Evolutionary conservation across 2,113 vertebrate genomes (phyloP).

Genomic region (Xiphias gladius): DNA sequence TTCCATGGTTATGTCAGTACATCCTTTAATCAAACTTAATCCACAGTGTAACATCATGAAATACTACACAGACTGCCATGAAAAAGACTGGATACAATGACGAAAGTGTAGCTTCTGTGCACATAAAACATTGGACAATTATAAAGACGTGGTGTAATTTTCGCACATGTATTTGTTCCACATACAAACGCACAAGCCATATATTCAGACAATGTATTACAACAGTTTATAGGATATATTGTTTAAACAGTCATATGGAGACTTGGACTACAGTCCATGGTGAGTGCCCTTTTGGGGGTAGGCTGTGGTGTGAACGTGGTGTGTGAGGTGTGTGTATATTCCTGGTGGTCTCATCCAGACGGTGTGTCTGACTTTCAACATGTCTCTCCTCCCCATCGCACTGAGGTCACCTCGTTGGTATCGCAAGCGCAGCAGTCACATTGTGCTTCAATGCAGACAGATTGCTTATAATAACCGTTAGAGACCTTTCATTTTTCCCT

Average conservation of each 20-base stretch:
- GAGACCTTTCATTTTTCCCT: conserved; percentile 88
- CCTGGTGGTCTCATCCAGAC: conserved; percentile 79
- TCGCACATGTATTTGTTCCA: not conserved
- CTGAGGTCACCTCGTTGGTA: conserved; percentile 85
- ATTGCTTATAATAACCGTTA: conserved; percentile 88
- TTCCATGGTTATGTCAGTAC: not conserved
- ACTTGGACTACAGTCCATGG: not conserved
- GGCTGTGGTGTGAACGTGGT: conserved; percentile 23
- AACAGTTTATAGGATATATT: conserved; percentile 3
- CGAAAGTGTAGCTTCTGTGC: not conserved
- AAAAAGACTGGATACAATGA: not conserved
- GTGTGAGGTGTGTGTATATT: conserved; percentile 47
- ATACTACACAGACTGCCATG: not conserved
- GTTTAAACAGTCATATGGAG: not conserved
- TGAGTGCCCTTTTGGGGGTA: conserved; percentile 40
- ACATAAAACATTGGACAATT: not conserved
- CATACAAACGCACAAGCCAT: not conserved
- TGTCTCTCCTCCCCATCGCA: conserved; percentile 72
- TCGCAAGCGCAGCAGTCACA: conserved; percentile 88
- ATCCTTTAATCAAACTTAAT: not conserved
- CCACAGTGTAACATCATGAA: not conserved
- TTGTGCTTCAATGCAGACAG: conserved; percentile 85
- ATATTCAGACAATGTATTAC: conserved; percentile 1
- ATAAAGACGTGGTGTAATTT: not conserved
- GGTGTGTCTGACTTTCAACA: conserved; percentile 81